Conservation (phyloP, 2,113 vertebrate genomes). For the Tringa solitaria region DNA sequence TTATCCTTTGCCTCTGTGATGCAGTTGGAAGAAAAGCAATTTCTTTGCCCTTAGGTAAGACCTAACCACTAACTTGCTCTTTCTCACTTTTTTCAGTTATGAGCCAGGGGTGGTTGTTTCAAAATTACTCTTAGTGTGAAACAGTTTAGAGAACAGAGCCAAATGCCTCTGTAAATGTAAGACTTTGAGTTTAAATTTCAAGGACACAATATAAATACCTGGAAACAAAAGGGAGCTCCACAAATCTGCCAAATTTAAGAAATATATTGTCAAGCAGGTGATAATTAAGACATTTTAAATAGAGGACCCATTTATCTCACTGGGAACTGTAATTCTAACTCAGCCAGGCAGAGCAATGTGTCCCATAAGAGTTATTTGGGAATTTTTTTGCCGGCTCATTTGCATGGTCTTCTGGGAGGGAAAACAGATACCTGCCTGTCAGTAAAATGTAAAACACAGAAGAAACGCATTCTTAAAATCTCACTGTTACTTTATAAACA, state of each 20-base stretch:
- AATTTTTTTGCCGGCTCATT: background rate
- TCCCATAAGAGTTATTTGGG: background rate
- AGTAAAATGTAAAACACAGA: background rate
- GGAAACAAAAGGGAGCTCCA: background rate
- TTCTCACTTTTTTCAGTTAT: background rate
- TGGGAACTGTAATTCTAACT: background rate
- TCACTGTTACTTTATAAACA: background rate
- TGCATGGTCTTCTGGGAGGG: background rate
- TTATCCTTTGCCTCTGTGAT: background rate
- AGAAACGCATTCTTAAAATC: background rate
- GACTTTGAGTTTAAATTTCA: background rate
- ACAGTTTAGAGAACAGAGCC: background rate
- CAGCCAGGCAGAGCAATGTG: background rate
- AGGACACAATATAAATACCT: background rate
- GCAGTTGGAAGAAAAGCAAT: background rate
- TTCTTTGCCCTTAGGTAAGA: background rate
- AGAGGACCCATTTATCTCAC: background rate
- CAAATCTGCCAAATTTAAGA: background rate
- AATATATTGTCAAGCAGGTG: background rate
- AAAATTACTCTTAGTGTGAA: background rate
- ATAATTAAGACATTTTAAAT: background rate
- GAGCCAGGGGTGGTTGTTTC: background rate
- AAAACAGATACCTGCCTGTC: background rate
- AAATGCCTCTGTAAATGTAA: background rate
- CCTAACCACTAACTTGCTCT: background rate